A percentile compares a stretch with the other conserved stretches of the same genome.
Evolutionary conservation across 2,797 vertebrate genomes (phyloP).

Genomic region (Petrocephalus schoutedeni): DNA sequence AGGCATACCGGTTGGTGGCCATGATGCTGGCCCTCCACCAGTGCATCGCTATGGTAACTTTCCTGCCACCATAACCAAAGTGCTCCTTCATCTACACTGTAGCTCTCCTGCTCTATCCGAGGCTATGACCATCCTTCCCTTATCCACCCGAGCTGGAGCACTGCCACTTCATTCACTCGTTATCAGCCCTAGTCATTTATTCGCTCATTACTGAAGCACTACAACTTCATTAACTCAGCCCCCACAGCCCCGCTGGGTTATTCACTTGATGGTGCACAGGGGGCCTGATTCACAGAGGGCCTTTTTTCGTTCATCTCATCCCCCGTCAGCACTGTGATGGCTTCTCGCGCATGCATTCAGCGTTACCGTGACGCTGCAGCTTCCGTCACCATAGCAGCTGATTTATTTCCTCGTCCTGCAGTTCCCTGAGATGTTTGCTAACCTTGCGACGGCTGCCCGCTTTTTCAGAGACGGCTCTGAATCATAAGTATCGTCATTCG

Average conservation of each 20-base stretch:
- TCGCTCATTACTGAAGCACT: constrained; percentile 11
- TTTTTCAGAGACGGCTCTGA: background rate
- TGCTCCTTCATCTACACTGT: background rate
- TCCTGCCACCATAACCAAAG: too few species aligned
- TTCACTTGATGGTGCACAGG: background rate
- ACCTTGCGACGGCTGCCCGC: too few species aligned
- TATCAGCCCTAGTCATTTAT: constrained; percentile 11
- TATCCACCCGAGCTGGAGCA: background rate
- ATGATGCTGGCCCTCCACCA: too few species aligned
- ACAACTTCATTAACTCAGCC: constrained; percentile 6
- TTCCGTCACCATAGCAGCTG: background rate
- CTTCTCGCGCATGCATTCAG: background rate
- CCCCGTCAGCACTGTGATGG: background rate
- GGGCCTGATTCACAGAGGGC: background rate
- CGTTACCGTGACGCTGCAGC: background rate
- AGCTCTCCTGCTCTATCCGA: background rate
- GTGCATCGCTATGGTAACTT: background rate
- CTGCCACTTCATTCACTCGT: background rate
- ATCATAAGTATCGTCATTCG: background rate
- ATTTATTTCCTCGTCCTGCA: background rate
- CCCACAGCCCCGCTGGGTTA: background rate
- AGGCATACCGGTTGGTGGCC: background rate
- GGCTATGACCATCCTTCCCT: background rate
- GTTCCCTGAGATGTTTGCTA: background rate
- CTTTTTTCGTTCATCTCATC: background rate